These are phyloP conservation scores for crab-eating macaque (Macaca fascicularis) DNA, from an alignment of 2,113 vertebrate species.

Conservation along the genomic window DNA sequence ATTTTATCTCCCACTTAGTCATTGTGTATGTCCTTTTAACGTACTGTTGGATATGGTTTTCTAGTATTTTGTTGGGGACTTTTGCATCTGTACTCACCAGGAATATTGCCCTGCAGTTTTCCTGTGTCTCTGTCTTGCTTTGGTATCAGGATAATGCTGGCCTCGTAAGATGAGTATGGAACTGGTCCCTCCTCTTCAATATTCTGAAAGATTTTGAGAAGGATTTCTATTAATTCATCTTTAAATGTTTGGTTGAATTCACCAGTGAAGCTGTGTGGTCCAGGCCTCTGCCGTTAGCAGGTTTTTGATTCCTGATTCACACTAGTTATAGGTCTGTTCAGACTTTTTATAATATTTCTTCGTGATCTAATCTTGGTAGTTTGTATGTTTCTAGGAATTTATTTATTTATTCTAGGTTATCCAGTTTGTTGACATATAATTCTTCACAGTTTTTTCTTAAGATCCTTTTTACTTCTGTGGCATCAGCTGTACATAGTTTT, in stretches of 20 bases:
- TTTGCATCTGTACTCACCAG: not conserved
- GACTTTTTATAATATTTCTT: not conserved
- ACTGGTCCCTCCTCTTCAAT: not conserved
- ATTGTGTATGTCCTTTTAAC: not conserved
- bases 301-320: not conserved
- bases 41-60: not conserved
- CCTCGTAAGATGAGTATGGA: not conserved
- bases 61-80: not conserved
- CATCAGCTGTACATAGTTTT: not conserved
- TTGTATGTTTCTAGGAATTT: not conserved
- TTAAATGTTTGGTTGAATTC: not conserved
- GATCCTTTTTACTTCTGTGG: not conserved
- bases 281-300: not conserved
- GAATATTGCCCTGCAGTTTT: not conserved
- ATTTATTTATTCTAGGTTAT: not conserved
- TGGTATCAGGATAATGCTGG: not conserved
- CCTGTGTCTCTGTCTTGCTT: not conserved
- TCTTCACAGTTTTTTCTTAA: not conserved
- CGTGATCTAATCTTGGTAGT: not conserved
- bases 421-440: not conserved
- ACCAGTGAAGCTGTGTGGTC: not conserved
- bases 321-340: not conserved
- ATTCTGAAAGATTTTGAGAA: not conserved
- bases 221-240: not conserved
- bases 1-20: not conserved